Conservation (phyloP, 2,797 vertebrate species). For the Vultur gryphus region DNA sequence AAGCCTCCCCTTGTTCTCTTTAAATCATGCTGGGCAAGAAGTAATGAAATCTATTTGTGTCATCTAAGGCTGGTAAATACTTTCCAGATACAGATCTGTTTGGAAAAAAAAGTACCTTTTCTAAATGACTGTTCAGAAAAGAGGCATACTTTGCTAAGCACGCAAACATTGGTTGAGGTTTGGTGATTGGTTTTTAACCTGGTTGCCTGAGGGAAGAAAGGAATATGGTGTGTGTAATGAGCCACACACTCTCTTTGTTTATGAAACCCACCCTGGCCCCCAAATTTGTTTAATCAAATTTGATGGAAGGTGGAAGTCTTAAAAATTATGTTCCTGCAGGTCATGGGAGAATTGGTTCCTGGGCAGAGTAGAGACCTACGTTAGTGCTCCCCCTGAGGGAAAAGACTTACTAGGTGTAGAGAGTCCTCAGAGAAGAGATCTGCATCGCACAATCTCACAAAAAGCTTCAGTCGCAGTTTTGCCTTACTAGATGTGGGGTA, state of each 20-base stretch:
- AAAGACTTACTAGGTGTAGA: neutral
- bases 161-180: neutral
- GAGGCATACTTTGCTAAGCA: neutral
- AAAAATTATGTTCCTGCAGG: neutral
- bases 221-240: neutral
- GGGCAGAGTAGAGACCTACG: neutral
- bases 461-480: neutral
- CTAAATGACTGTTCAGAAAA: neutral
- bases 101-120: neutral
- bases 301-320: neutral
- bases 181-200: neutral
- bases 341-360: neutral
- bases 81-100: neutral
- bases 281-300: neutral
- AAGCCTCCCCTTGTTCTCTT: neutral
- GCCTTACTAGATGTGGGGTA: neutral
- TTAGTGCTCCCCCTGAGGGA: neutral
- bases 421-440: neutral
- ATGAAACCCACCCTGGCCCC: neutral
- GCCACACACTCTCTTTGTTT: neutral
- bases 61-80: neutral
- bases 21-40: neutral
- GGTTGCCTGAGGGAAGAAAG: neutral
- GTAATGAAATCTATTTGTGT: neutral
- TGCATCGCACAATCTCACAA: neutral